phyloP scores from a whole-genome alignment of 2,113 vertebrate species.

The Trogon melanurus region DNA sequence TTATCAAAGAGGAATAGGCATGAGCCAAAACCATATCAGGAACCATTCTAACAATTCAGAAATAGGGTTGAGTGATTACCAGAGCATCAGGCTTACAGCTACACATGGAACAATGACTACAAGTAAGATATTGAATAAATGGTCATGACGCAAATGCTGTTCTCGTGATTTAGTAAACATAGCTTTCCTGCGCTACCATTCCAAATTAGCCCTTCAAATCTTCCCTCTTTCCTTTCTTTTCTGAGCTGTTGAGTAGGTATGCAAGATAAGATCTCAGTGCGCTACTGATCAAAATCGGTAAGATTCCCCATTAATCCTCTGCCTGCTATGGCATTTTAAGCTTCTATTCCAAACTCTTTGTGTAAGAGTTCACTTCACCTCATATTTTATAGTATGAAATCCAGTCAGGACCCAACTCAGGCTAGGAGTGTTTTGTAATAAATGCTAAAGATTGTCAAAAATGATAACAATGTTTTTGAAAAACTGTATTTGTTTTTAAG shows the following conservation, averaged over 20 bases:
- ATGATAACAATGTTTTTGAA: not conserved
- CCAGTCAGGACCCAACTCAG: not conserved
- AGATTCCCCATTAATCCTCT: not conserved
- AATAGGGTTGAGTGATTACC: not conserved
- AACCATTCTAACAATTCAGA: not conserved
- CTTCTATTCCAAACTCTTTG: not conserved
- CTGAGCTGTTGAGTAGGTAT: not conserved
- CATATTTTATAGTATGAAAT: not conserved
- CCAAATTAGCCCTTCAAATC: not conserved
- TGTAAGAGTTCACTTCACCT: not conserved
- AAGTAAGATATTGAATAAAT: slow-evolving; percentile 2
- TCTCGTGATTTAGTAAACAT: not conserved
- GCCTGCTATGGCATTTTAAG: not conserved
- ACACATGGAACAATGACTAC: not conserved
- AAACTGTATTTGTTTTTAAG: not conserved
- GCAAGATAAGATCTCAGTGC: not conserved
- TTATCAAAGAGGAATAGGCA: not conserved
- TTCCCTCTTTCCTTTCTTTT: not conserved
- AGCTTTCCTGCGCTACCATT: not conserved
- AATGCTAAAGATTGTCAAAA: not conserved
- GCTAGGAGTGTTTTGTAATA: not conserved
- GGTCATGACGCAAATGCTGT: slow-evolving; percentile 6
- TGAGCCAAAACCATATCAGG: not conserved
- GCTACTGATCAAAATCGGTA: not conserved
- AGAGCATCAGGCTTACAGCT: not conserved